Conservation (phyloP, 2,797 vertebrate genomes). For the Tadarida brasiliensis region DNA sequence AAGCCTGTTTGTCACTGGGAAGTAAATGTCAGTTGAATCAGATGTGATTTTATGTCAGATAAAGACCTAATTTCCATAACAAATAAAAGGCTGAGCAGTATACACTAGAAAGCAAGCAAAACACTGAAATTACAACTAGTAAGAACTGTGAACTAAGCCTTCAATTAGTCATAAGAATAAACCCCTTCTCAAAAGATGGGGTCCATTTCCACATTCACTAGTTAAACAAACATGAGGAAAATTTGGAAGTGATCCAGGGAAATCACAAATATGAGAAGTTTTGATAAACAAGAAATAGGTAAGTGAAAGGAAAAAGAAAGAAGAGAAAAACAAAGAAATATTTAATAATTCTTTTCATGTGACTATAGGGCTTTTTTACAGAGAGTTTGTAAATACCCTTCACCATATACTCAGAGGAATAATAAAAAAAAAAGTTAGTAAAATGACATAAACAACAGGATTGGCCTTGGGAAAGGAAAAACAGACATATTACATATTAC, state of each 20-base stretch:
- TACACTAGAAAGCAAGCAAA: slow-evolving; percentile 45
- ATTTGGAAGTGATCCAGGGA: slow-evolving; percentile 34
- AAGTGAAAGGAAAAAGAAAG: slow-evolving; percentile 27
- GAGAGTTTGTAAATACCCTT: slow-evolving; percentile 32
- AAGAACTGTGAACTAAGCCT: slow-evolving; percentile 39
- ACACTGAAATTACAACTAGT: slow-evolving; percentile 35
- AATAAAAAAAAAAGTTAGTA: slow-evolving; percentile 31
- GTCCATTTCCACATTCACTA: neutral
- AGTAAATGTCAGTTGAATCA: slow-evolving; percentile 54
- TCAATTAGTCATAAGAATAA: slow-evolving; percentile 55
- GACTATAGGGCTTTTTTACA: neutral
- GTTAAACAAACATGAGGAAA: slow-evolving; percentile 37
- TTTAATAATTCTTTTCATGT: slow-evolving; percentile 26
- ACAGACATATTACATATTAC: neutral
- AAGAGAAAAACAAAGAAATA: slow-evolving; percentile 53
- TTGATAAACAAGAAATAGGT: slow-evolving; percentile 40
- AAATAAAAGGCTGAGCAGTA: slow-evolving; percentile 39
- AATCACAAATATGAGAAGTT: slow-evolving; percentile 29
- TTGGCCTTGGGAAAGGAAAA: slow-evolving; percentile 21
- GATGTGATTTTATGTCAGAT: slow-evolving; percentile 59
- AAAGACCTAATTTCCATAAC: slow-evolving; percentile 47
- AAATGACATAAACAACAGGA: slow-evolving; percentile 39
- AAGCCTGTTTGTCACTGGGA: neutral
- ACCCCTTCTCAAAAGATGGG: slow-evolving; percentile 1
- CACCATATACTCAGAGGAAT: neutral